Conservation (phyloP, 2,797 vertebrate species). For the Cirrhinus molitorella region DNA sequence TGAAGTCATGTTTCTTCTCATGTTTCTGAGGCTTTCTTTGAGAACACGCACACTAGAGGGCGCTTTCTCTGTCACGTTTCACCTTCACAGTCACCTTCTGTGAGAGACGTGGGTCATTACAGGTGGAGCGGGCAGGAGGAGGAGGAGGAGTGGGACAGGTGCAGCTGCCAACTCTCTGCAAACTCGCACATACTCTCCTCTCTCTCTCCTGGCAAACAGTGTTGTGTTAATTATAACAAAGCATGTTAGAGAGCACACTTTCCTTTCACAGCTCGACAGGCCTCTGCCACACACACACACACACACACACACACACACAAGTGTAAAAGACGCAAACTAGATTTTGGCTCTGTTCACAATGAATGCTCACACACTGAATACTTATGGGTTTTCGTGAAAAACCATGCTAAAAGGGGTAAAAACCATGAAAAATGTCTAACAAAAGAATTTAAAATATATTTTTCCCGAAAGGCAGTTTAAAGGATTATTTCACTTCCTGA, state of each 20-base stretch:
- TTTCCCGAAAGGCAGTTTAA: no score
- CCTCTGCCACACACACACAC: slow-evolving; percentile 7
- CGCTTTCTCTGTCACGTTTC: slow-evolving; percentile 35
- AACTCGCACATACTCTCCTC: neutral
- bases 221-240: slow-evolving; percentile 40
- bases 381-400: neutral
- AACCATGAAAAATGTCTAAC: no score
- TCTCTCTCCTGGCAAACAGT: neutral
- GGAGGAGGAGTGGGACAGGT: neutral
- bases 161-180: neutral
- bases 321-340: neutral
- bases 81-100: slow-evolving; percentile 51
- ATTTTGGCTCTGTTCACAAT: neutral
- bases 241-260: slow-evolving; percentile 3
- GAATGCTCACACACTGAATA: neutral
- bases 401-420: neutral
- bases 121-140: slow-evolving; percentile 21
- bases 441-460: no score
- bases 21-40: neutral
- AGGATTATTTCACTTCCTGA: no score
- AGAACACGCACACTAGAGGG: slow-evolving; percentile 43
- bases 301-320: slow-evolving; percentile 39
- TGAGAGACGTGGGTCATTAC: neutral
- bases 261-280: slow-evolving; percentile 32
- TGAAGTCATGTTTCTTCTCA: neutral